Base-by-base conservation (phyloP, 2,888 invertebrate genomes). In the Phaonia tiefii region DNA sequence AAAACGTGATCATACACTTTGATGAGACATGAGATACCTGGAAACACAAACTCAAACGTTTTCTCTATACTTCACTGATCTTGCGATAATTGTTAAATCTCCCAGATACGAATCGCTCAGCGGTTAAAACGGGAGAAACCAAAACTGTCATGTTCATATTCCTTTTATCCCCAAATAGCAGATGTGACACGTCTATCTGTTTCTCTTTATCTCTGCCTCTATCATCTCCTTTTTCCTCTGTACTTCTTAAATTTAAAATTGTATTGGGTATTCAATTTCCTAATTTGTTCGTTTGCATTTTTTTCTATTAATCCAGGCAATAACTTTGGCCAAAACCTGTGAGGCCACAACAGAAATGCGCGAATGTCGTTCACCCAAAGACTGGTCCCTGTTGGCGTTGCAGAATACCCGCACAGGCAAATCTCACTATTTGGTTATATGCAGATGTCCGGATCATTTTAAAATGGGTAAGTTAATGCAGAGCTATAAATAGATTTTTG, bases 361-460 rank as follows among this genome's bases (percentile, higher is more conserved):
- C 75, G 95, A 96, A 86, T 98, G 98, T 89, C 93, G 96, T 87
- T 94, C 96, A 26, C 97, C 97, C 0, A 93, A 96, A 83, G 98
- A 98, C 89, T 98, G 98, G 98, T 97, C 97, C 3, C 91, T 98
- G 69, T 91, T 98, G 73, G 98, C 98, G 4, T 91, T 98, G 79
- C 98, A 98, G 91, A 98, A 97, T 89, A 95, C 97, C 49, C 92
- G 97, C 86, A 98, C 97, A 4, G 97, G 97, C 84, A 98, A 98
- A 91, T 97, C 97, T 2, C 97, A 98, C 91, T 98, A 97, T 89
- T 92, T 98, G 84, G 97, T 98, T 84, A 97, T 98, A 84, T 98
- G 98, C 89, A 93, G 96, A 85, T 98, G 98, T 91, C 96, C 97
- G 1, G 95, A 96, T 86, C 93, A 94, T 85, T 95, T 95, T 87